These are phyloP conservation scores for Cloeon dipterum DNA, from an alignment of 2,888 invertebrate genomes.

Conservation along the genomic window DNA sequence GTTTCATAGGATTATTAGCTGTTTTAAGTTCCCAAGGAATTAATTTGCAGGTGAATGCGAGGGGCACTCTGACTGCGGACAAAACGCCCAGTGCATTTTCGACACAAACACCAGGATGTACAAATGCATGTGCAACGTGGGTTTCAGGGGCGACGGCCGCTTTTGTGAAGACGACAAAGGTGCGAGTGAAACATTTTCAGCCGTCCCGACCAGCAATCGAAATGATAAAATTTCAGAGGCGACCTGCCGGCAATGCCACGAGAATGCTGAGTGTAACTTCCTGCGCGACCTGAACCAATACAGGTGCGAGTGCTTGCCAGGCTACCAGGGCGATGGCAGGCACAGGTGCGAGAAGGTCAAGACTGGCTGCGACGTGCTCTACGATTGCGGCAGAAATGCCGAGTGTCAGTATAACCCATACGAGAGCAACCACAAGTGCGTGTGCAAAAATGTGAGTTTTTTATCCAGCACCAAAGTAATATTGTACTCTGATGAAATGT, in stretches of 20 bases:
- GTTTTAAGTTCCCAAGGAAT: neutral
- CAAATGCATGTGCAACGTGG: slow-evolving; percentile 57
- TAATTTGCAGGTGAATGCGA: slow-evolving; percentile 10
- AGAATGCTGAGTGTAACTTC: slow-evolving; percentile 29
- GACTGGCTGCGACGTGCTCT: slow-evolving; percentile 42
- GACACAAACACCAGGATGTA: slow-evolving; percentile 19
- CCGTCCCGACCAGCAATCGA: too few species aligned
- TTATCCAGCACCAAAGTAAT: too few species aligned
- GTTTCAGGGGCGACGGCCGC: slow-evolving; percentile 25
- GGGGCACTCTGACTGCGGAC: slow-evolving; percentile 10
- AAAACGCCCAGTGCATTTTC: slow-evolving; percentile 10
- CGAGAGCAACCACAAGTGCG: slow-evolving; percentile 16
- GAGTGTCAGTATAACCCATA: slow-evolving; percentile 30
- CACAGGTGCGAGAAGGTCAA: slow-evolving; percentile 30
- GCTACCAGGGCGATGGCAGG: slow-evolving; percentile 36
- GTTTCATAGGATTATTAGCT: too few species aligned
- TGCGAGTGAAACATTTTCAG: slow-evolving; percentile 1
- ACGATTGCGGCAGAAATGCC: slow-evolving; percentile 62
- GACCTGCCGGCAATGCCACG: slow-evolving; percentile 22
- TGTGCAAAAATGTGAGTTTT: slow-evolving; percentile 14
- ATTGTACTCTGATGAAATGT: too few species aligned
- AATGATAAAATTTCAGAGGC: too few species aligned
- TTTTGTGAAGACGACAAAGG: slow-evolving; percentile 9
- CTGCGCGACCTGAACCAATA: slow-evolving; percentile 33
- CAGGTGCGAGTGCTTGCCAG: slow-evolving; percentile 45